Evolutionary conservation across 2,797 vertebrate species (phyloP).

Genomic region (Poecilia gillii): DNA sequence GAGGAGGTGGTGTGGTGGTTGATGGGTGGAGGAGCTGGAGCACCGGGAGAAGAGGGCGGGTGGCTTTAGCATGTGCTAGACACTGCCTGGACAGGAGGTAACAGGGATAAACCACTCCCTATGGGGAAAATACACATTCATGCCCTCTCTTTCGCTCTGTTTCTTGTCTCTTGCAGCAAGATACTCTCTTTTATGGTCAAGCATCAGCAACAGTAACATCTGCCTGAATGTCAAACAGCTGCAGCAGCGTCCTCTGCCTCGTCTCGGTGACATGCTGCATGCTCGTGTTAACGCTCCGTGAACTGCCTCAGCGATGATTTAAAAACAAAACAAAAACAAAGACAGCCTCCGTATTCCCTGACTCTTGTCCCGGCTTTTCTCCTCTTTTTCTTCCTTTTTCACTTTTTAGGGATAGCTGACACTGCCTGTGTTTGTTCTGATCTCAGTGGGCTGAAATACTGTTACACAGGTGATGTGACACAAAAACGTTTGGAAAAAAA

Average conservation of each 20-base stretch:
- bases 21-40: conserved; percentile 51
- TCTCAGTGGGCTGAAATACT: conserved; percentile 82
- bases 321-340: conserved; percentile 21
- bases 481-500: conserved; percentile 47
- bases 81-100: conserved; percentile 80
- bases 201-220: conserved; percentile 57
- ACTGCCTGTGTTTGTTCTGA: conserved; percentile 79
- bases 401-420: conserved; percentile 75
- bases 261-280: conserved; percentile 52
- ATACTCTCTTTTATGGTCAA: conserved; percentile 56
- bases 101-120: conserved; percentile 79
- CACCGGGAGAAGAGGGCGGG: conserved; percentile 74
- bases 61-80: conserved; percentile 75
- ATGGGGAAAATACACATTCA: conserved; percentile 65
- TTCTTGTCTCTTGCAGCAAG: conserved; percentile 52
- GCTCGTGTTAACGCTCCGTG: conserved; percentile 64
- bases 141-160: conserved; percentile 40
- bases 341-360: conserved; percentile 64
- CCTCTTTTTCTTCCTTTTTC: conserved; percentile 32
- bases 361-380: conserved; percentile 76
- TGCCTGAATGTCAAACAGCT: conserved; percentile 75
- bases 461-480: conserved; percentile 77
- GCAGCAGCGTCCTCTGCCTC: conserved; percentile 67
- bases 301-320: conserved; percentile 67
- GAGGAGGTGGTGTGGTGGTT: conserved; percentile 47